Conservation (phyloP, 1,140 invertebrate species). For the Cataglyphis hispanica region DNA sequence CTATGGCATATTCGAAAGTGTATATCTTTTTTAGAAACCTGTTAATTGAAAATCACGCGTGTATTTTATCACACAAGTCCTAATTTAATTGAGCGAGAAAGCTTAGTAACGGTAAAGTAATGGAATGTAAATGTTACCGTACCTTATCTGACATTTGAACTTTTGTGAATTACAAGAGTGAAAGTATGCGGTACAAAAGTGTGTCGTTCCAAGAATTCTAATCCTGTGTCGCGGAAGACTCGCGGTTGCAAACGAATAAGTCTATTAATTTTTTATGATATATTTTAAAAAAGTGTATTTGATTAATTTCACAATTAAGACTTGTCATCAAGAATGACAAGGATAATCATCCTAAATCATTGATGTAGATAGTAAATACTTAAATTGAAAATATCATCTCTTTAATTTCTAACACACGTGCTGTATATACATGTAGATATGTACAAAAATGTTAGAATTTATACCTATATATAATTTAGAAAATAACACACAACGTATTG, state of each 20-base stretch:
- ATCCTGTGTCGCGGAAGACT: neutral
- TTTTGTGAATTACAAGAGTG: slow-evolving; percentile 62
- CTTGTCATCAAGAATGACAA: neutral
- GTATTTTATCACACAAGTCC: neutral
- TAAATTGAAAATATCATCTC: neutral
- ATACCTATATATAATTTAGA: neutral
- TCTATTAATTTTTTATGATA: neutral
- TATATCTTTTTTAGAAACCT: neutral
- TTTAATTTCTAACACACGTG: neutral
- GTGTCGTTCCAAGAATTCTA: slow-evolving; percentile 25
- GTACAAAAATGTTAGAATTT: neutral
- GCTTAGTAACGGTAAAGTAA: slow-evolving; percentile 36
- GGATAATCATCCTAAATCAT: neutral
- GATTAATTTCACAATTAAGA: neutral
- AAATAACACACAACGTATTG: neutral
- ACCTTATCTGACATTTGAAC: slow-evolving; percentile 70
- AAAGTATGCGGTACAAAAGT: slow-evolving; percentile 58
- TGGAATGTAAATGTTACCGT: slow-evolving; percentile 67
- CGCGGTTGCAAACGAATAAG: neutral
- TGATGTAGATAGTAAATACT: neutral
- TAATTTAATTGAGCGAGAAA: slow-evolving; percentile 51
- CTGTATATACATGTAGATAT: neutral
- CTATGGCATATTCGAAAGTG: neutral
- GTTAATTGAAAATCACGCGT: neutral
- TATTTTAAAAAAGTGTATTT: neutral